Evolutionary conservation across 1,140 invertebrate species (phyloP).

Genomic region (Mercenaria mercenaria): DNA sequence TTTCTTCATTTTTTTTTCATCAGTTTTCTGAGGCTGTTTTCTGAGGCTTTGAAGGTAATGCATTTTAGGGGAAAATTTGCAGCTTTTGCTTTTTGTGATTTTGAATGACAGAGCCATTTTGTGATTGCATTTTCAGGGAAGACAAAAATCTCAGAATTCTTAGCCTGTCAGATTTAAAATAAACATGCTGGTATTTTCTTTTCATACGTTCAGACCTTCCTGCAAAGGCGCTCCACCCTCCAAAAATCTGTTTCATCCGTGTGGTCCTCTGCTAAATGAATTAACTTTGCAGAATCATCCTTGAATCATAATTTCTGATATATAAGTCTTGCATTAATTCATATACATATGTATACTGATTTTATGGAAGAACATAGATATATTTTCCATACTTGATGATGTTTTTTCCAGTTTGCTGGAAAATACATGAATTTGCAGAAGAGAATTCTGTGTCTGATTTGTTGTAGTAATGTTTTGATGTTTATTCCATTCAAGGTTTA

Average conservation of each 20-base stretch:
- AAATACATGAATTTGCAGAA: not conserved
- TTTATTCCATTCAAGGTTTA: conserved; percentile 4
- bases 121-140: not conserved
- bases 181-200: not conserved
- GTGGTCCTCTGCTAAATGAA: not conserved
- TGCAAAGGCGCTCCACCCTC: too few species aligned
- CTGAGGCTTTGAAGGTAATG: too few species aligned
- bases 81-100: too few species aligned
- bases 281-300: too few species aligned
- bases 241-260: too few species aligned
- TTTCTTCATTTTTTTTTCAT: too few species aligned
- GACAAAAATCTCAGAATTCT: not conserved
- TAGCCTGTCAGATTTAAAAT: not conserved
- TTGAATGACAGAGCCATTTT: not conserved
- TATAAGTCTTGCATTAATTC: not conserved
- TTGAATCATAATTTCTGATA: not conserved
- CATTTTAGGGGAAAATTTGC: too few species aligned
- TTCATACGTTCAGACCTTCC: too few species aligned
- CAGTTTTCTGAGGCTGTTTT: too few species aligned
- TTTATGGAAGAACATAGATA: not conserved
- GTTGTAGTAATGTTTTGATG: not conserved
- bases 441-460: not conserved
- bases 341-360: not conserved
- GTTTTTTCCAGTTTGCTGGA: not conserved
- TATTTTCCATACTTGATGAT: not conserved